Conservation (phyloP, 1,140 invertebrate genomes). For the Dinothrombium tinctorium region DNA sequence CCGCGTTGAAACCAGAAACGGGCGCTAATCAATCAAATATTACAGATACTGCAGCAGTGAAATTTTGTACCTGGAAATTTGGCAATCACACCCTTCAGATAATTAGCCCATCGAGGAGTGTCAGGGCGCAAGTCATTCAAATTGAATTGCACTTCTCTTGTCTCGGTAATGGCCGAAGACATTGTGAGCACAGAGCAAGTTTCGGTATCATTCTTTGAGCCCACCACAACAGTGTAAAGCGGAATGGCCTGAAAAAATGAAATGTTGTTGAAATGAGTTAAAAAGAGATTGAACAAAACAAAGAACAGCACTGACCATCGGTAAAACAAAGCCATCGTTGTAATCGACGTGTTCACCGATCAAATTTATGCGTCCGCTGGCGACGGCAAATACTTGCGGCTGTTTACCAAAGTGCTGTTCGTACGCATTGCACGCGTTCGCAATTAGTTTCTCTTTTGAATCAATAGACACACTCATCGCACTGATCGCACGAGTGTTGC, state of each 20-base stretch:
- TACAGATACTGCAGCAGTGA: slow-evolving; percentile 4
- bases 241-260: slow-evolving; percentile 32
- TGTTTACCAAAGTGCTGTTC: too few relatives aligned
- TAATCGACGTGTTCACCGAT: slow-evolving; percentile 99
- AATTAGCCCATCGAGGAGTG: slow-evolving; percentile 63
- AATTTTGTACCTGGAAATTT: slow-evolving; percentile 39
- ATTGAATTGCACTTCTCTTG: slow-evolving; percentile 27
- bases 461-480: too few relatives aligned
- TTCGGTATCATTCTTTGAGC: slow-evolving; percentile 28
- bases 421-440: too few relatives aligned
- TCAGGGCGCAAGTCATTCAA: slow-evolving; percentile 30
- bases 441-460: too few relatives aligned
- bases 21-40: slow-evolving; percentile 1
- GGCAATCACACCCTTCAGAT: slow-evolving; percentile 64
- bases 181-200: slow-evolving; percentile 31
- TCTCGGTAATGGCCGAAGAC: slow-evolving; percentile 25
- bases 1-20: slow-evolving; percentile 60
- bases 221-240: slow-evolving; percentile 51
- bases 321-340: slow-evolving; percentile 87
- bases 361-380: slow-evolving; percentile 79
- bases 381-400: too few relatives aligned
- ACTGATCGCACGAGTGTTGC: too few relatives aligned
- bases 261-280: background rate
- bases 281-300: background rate
- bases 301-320: slow-evolving; percentile 39